A percentile compares a stretch with the other conserved stretches of the same genome.
These are phyloP conservation scores for Sporophila hypoxantha DNA, from an alignment of 2,113 vertebrate species.

Conservation along the genomic window DNA sequence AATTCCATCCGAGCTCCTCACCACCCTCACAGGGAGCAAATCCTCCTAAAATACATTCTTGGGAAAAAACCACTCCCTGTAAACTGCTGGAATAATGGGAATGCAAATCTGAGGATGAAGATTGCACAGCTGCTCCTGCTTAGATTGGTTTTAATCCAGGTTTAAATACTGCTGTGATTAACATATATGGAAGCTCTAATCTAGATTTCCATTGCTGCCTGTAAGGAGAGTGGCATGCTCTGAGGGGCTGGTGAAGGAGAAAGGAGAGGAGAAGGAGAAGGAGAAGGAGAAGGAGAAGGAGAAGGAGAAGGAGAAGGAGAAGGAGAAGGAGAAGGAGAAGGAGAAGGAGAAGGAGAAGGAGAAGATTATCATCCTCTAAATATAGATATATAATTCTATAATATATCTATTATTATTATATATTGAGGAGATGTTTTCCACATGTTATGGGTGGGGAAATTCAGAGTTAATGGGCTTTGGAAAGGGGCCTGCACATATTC, in stretches of 20 bases:
- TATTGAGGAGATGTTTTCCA: background rate
- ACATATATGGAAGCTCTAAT: rapidly evolving
- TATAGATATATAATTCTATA: background rate
- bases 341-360: too few species aligned
- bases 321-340: too few species aligned
- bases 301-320: too few species aligned
- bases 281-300: too few species aligned
- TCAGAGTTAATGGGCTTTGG: background rate
- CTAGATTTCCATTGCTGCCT: background rate
- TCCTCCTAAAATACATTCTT: background rate
- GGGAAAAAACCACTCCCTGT: background rate
- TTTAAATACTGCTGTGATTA: background rate
- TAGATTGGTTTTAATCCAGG: background rate
- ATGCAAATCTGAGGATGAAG: background rate
- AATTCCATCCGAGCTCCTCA: background rate
- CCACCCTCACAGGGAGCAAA: background rate
- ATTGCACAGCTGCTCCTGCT: background rate
- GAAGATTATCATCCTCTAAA: background rate
- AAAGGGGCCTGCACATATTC: background rate
- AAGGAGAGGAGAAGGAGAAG: too few species aligned
- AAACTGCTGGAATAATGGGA: background rate
- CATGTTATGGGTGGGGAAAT: background rate
- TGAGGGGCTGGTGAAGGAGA: background rate
- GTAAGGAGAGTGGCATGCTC: background rate
- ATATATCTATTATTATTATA: too few species aligned